Conservation (phyloP, 1,140 invertebrate genomes). For the Lordiphosa clarofinis region DNA sequence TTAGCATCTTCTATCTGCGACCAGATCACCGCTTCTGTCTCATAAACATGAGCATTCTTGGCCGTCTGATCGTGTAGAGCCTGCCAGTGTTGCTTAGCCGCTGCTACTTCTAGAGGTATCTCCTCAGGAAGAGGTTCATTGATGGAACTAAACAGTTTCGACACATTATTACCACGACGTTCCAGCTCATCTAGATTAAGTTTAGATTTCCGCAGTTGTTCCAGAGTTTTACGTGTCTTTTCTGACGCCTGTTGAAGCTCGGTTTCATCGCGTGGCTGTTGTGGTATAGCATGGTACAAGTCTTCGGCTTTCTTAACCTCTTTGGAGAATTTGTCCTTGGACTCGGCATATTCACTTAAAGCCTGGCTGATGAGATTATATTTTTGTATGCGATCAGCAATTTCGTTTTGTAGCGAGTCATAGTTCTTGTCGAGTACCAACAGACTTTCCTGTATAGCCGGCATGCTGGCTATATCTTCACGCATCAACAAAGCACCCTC, state of each 20-base stretch:
- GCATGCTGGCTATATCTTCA: slow-evolving; percentile 89
- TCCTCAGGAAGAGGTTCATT: slow-evolving; percentile 85
- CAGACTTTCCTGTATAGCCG: slow-evolving; percentile 88
- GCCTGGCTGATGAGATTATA: slow-evolving; percentile 86
- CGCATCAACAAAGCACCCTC: slow-evolving; percentile 89
- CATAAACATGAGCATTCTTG: slow-evolving; percentile 87
- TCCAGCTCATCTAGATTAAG: slow-evolving; percentile 88
- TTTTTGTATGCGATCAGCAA: slow-evolving; percentile 88
- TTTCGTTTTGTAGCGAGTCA: slow-evolving; percentile 87
- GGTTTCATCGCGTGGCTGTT: slow-evolving; percentile 67
- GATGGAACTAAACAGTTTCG: slow-evolving; percentile 87
- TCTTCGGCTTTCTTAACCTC: slow-evolving; percentile 84
- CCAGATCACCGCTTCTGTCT: slow-evolving; percentile 94
- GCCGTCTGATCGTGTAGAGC: slow-evolving; percentile 85
- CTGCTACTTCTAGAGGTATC: slow-evolving; percentile 84
- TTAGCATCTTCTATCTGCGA: slow-evolving; percentile 93
- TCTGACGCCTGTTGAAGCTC: slow-evolving; percentile 84
- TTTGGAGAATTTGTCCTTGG: slow-evolving; percentile 85
- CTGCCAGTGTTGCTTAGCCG: slow-evolving; percentile 87
- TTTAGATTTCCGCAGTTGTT: slow-evolving; percentile 88
- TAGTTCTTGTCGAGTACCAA: slow-evolving; percentile 88
- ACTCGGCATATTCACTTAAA: slow-evolving; percentile 88
- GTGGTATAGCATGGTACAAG: slow-evolving; percentile 58
- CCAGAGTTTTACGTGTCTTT: slow-evolving; percentile 87
- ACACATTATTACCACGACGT: slow-evolving; percentile 85